These are phyloP conservation scores for Rhopalosiphum nymphaeae DNA, from an alignment of 2,888 invertebrate genomes.

Conservation along the genomic window DNA sequence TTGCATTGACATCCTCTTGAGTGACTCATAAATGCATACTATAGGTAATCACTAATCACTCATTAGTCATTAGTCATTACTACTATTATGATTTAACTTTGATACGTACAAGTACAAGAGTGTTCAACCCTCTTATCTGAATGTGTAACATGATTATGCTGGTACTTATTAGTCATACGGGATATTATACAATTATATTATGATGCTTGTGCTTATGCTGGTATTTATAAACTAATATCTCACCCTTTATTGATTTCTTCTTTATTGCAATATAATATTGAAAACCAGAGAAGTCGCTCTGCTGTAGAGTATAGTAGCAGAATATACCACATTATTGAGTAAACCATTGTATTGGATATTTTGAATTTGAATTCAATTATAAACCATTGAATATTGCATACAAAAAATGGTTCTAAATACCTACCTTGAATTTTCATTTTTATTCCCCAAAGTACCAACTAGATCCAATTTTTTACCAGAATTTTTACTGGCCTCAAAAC, in stretches of 20 bases:
- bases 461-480: too few species aligned
- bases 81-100: neutral
- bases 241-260: neutral
- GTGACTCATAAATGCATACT: neutral
- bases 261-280: neutral
- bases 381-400: neutral
- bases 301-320: neutral
- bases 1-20: neutral
- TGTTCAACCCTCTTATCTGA: neutral
- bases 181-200: neutral
- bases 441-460: too few species aligned
- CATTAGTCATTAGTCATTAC: neutral
- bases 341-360: neutral
- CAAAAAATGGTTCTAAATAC: neutral
- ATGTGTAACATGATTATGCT: neutral
- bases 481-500: too few species aligned
- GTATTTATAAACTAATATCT: neutral
- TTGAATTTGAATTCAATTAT: neutral
- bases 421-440: neutral
- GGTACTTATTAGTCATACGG: neutral
- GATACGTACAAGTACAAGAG: neutral
- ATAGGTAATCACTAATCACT: neutral
- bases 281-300: neutral
- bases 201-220: neutral
- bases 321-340: neutral